Evolutionary conservation across 2,113 vertebrate genomes (phyloP), one percentile per base, ranked within the genome.

Genomic region (Brienomyrus longianalis): DNA sequence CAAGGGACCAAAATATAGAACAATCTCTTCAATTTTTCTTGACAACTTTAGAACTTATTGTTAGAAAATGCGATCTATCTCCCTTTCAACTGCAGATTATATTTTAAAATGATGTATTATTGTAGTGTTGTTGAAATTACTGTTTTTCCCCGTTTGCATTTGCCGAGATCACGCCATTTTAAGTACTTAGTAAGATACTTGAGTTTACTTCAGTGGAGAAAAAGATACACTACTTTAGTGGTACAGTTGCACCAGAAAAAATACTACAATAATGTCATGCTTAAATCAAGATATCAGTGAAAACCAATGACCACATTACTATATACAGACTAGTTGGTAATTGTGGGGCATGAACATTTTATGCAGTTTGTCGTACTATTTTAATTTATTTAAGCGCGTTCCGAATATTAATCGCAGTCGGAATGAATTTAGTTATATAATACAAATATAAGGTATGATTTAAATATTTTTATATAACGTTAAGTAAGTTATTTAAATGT

Each of bases 1-100:
- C 96, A 94, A 94, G 95, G 94, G 93, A 95, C 95, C 94, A 89
- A 93, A 91, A 90, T 91, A 94, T 92, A 94, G 93, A 93, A 94
- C 93, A 92, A 90, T 88, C 92, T 92, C 91, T 93, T 86, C 39
- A 9, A 70, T 43, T 86, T 70, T 74, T 70, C 80, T 31, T 89
- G 80, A 39, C 48, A 84, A 66, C 27, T 54, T 87, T 54, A 52
- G n/a, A 31, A 54, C 45, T 48, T 19, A 48, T 21, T 50, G 47
- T 13, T 54, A 87, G 13, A 54, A 54, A 84, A 84, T 84, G 39
- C 19, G 23, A 8, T 87, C n/a, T 50, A 27, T 86, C 45, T 48
- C 83, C 48, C 2, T 48, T 50, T 27, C n/a, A 86, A n/a, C 9
- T 27, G 21, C 83, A 51, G 48, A 86, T 19, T 80, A 51, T 47